These are phyloP conservation scores for Periophthalmodon schlosseri DNA, from an alignment of 2,113 vertebrate genomes.

Conservation along the genomic window DNA sequence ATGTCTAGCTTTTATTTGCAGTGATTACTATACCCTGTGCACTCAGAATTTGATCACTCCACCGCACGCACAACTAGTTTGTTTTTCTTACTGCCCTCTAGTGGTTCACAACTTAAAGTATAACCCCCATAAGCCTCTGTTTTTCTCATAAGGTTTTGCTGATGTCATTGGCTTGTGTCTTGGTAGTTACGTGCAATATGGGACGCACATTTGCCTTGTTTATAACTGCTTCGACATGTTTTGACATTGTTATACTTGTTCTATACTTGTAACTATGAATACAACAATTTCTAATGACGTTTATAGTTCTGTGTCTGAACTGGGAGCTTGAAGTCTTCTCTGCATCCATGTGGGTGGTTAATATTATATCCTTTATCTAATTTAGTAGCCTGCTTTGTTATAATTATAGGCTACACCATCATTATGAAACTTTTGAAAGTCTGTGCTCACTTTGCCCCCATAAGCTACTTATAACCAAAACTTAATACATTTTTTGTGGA, in stretches of 20 bases:
- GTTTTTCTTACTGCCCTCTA: background rate
- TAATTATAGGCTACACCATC: too few relatives aligned
- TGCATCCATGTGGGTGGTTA: background rate
- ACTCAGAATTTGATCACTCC: background rate
- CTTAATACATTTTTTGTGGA: background rate
- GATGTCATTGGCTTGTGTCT: background rate
- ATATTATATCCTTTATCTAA: background rate
- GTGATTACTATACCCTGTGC: background rate
- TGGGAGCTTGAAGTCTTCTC: background rate
- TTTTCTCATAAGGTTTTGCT: conserved; percentile 4
- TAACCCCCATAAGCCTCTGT: background rate
- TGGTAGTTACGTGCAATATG: background rate
- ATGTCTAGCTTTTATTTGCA: background rate
- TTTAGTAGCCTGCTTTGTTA: background rate
- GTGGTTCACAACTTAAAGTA: background rate
- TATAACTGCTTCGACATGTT: background rate
- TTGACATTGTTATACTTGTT: background rate
- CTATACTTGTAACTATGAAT: background rate
- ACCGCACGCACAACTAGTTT: background rate
- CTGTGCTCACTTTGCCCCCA: background rate
- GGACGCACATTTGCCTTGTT: background rate
- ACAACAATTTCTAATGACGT: background rate
- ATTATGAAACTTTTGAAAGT: too few relatives aligned
- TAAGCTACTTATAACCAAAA: background rate
- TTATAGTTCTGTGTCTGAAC: background rate